These are phyloP conservation scores for Archocentrus centrarchus DNA, from an alignment of 2,113 vertebrate genomes.

Conservation along the genomic window DNA sequence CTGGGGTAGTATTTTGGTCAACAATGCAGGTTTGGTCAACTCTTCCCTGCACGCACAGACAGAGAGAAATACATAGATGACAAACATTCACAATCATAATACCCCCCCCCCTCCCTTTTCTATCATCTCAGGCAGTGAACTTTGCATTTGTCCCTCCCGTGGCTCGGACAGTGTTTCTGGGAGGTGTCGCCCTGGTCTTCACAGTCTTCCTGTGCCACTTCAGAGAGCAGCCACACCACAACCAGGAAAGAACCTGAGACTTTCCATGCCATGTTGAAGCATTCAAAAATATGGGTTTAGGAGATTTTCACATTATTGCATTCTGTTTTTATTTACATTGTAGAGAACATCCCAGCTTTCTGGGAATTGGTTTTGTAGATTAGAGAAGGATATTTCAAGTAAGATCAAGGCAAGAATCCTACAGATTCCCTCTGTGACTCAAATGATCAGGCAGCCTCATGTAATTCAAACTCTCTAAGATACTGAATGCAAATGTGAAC, in stretches of 20 bases:
- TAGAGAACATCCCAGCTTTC: too few relatives aligned
- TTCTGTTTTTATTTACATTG: too few relatives aligned
- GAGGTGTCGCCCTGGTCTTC: conserved; percentile 76
- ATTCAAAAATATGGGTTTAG: not conserved
- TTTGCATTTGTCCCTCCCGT: conserved; percentile 81
- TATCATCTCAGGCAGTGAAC: conserved; percentile 76
- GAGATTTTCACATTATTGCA: too few relatives aligned
- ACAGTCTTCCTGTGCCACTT: conserved; percentile 83
- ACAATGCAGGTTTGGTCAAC: conserved; percentile 78
- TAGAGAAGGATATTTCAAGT: not conserved
- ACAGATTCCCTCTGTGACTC: too few relatives aligned
- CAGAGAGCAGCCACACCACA: conserved; percentile 61
- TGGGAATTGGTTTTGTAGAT: not conserved
- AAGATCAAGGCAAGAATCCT: not conserved
- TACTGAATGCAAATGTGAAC: not conserved
- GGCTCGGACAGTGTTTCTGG: conserved; percentile 79
- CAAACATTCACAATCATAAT: not conserved
- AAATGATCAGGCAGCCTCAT: too few relatives aligned
- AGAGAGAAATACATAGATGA: not conserved
- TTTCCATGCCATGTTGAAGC: not conserved
- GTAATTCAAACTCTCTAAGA: too few relatives aligned
- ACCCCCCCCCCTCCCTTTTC: not conserved
- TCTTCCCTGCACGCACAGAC: not conserved
- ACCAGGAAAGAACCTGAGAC: conserved; percentile 29
- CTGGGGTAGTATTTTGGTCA: conserved; percentile 82